phyloP scores from a whole-genome alignment of 2,888 invertebrate genomes.

The Digitonthophagus gazella region DNA sequence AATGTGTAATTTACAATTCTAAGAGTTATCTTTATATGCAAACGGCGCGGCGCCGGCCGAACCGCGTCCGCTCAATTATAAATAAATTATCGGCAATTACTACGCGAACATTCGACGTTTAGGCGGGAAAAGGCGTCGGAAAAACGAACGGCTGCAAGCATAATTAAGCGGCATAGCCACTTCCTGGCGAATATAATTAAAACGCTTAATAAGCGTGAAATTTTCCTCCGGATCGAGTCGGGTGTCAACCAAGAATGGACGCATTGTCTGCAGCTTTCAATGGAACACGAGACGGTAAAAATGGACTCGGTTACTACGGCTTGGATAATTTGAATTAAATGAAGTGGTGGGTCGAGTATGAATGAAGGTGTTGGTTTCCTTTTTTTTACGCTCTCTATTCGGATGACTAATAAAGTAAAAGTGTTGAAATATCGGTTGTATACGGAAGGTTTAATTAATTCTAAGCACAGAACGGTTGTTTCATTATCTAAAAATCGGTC shows the following conservation, averaged over 20 bases:
- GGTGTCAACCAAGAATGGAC: not conserved
- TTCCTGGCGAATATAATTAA: slow-evolving; percentile 2
- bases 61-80: not conserved
- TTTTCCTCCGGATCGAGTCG: not conserved
- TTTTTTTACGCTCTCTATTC: too few species aligned
- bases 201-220: slow-evolving; percentile 10
- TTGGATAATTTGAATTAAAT: not conserved
- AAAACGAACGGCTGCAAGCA: not conserved
- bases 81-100: slow-evolving; percentile 13
- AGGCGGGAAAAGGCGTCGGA: too few species aligned
- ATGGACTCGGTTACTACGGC: not conserved
- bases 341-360: not conserved
- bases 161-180: not conserved
- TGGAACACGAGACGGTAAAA: not conserved
- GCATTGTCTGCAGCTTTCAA: not conserved
- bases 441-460: too few species aligned
- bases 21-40: slow-evolving; percentile 44
- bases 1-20: slow-evolving; percentile 46
- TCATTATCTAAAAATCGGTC: too few species aligned
- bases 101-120: not conserved
- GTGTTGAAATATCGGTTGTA: too few species aligned
- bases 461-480: too few species aligned
- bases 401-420: too few species aligned
- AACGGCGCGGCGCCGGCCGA: slow-evolving; percentile 26
- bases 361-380: too few species aligned